phyloP scores from a whole-genome alignment of 2,797 vertebrate genomes.

The Amniataba percoides region DNA sequence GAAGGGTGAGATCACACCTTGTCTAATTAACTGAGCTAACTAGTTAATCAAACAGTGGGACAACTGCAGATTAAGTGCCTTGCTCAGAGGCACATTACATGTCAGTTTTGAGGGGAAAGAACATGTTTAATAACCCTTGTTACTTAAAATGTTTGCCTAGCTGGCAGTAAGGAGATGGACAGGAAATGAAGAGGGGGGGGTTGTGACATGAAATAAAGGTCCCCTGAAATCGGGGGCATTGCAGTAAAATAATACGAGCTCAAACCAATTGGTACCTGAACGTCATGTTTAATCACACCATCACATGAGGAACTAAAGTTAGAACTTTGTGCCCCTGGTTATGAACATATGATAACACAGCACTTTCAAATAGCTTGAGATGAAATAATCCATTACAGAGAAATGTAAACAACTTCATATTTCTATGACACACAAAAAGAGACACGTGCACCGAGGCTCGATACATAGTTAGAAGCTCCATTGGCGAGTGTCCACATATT shows the following conservation, averaged over 20 bases:
- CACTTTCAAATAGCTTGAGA: not conserved
- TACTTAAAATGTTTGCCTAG: not conserved
- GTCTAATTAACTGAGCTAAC: not conserved
- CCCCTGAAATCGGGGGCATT: not conserved
- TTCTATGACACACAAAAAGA: not conserved
- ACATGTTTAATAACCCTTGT: slow-evolving; percentile 5
- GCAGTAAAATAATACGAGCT: not conserved
- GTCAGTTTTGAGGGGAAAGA: not conserved
- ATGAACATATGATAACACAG: slow-evolving; percentile 7
- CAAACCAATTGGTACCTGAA: not conserved
- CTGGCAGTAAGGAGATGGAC: not conserved
- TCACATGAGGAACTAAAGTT: not conserved
- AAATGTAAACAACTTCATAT: slow-evolving; percentile 18
- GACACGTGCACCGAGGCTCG: not conserved
- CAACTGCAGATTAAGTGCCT: not conserved
- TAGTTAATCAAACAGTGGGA: not conserved
- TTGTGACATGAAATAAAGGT: not conserved
- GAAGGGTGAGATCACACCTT: not conserved
- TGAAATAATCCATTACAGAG: slow-evolving; percentile 14
- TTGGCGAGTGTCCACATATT: slow-evolving; percentile 35
- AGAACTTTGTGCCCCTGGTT: not conserved
- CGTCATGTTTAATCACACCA: not conserved
- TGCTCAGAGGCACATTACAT: not conserved
- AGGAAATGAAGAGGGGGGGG: not conserved
- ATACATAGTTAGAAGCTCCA: slow-evolving; percentile 13